These are phyloP conservation scores for Leptodactylus fallax DNA, from an alignment of 2,797 vertebrate species.

Conservation along the genomic window DNA sequence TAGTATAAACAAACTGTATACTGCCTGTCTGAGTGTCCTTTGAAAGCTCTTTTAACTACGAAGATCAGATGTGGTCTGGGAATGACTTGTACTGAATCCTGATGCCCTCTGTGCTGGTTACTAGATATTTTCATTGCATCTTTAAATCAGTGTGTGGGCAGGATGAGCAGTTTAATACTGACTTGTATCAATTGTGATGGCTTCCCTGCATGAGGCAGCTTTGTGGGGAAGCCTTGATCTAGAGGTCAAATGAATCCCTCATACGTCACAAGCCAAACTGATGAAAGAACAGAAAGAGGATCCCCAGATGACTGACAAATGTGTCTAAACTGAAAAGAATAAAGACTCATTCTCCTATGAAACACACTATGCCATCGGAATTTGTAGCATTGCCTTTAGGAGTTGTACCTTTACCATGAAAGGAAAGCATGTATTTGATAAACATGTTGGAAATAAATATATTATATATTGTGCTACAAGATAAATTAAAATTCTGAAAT, in stretches of 20 bases:
- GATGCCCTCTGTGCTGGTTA: background rate
- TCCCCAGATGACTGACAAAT: slow-evolving; percentile 56
- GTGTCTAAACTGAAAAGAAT: slow-evolving; percentile 17
- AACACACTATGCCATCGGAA: slow-evolving; percentile 61
- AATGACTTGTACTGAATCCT: background rate
- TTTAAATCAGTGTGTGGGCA: slow-evolving; percentile 38
- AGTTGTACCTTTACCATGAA: background rate
- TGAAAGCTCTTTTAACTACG: background rate
- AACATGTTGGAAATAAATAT: background rate
- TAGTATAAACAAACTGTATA: background rate
- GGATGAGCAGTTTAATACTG: slow-evolving; percentile 33
- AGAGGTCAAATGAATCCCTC: slow-evolving; percentile 55
- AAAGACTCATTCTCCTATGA: slow-evolving; percentile 66
- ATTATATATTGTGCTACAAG: no score
- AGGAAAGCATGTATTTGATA: background rate
- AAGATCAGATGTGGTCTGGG: background rate
- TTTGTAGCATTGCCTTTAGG: background rate
- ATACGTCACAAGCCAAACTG: slow-evolving; percentile 59
- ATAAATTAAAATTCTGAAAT: no score
- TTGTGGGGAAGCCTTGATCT: slow-evolving; percentile 66
- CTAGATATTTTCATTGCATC: slow-evolving; percentile 5
- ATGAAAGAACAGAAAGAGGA: slow-evolving; percentile 55
- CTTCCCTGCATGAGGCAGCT: slow-evolving; percentile 61
- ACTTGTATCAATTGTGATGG: slow-evolving; percentile 50
- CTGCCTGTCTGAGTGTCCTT: background rate